Conservation (phyloP, 2,113 vertebrate genomes). For the Donacobius atricapilla region DNA sequence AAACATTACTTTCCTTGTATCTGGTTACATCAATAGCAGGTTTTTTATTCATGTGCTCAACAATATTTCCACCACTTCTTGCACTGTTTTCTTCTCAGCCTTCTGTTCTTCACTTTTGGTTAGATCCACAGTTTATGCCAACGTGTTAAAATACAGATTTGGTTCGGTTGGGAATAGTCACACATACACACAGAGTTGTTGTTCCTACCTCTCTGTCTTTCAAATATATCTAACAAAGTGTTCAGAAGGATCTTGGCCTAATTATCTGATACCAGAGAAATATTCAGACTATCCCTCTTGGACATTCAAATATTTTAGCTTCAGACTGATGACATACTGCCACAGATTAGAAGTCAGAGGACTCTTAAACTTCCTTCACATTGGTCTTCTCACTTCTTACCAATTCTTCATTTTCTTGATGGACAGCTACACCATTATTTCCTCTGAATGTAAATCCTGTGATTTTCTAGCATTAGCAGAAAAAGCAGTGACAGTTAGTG, state of each 20-base stretch:
- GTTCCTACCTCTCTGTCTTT: not conserved
- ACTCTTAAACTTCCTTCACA: not conserved
- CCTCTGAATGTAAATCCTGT: not conserved
- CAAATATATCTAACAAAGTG: not conserved
- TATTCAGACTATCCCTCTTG: not conserved
- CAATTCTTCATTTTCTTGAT: not conserved
- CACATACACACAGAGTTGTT: accelerated
- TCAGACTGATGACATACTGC: not conserved
- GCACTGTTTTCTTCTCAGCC: not conserved
- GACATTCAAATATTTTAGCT: not conserved
- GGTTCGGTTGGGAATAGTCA: not conserved
- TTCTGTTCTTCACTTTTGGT: not conserved
- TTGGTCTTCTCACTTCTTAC: not conserved
- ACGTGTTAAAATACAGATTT: not conserved
- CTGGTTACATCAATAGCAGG: not conserved
- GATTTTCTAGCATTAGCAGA: not conserved
- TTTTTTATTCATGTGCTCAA: not conserved
- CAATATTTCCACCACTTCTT: not conserved
- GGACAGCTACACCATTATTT: not conserved
- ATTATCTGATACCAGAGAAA: not conserved
- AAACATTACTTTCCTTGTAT: not conserved
- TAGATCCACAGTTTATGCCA: not conserved
- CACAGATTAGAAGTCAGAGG: not conserved
- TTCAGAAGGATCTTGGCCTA: not conserved
- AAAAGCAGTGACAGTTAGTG: not conserved